Evolutionary conservation across 2,797 vertebrate genomes (phyloP), one percentile per base, ranked within the genome.

Genomic region (Cossypha polioptera): DNA sequence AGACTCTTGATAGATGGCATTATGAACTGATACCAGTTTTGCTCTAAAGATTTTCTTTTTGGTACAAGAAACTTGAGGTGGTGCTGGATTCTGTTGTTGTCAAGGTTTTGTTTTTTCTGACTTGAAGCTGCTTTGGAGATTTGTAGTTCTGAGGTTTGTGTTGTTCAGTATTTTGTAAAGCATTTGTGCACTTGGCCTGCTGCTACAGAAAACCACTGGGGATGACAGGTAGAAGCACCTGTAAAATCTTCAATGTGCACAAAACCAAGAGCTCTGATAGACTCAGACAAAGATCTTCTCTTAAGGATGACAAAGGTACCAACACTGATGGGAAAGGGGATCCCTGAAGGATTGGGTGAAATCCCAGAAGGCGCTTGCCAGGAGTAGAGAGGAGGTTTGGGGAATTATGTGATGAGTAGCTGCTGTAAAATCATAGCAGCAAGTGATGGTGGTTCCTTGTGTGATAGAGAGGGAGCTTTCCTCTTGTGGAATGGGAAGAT

Each of bases 161-260:
- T 47, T 94, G 87, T 76, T 95, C 38, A 33, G 55, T 73, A 65
- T 85, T 97, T 96, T 93, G 95, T 95, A 91, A 90, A 85, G 69
- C 66, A 29, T 89, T 71, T 86, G 74, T 84, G 63, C 63, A 19
- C 73, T 90, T 75, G 88, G 83, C 86, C 93, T 93, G 65, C 77
- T 90, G 78, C 73, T 92, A 12, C 26, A 58, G 66, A 57, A 78
- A 92, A 73, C 63, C 79, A 74, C 78, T 10, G 33, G 73, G 88
- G 76, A 96, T 31, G 82, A 43, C 36, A 57, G 76, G 78, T 26
- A 55, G 53, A 58, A 88, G 53, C 72, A 92, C 58, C 86, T 91
- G 90, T 74, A 74, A 89, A 92, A 88, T 86, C 88, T 92, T 68
- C 47, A 28, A 4, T 7, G 40, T 29, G 16, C 67, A 38, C 35